Evolutionary conservation across 2,888 invertebrate genomes (phyloP), one percentile per base, ranked within the genome.

Genomic region (Andricus curvator): DNA sequence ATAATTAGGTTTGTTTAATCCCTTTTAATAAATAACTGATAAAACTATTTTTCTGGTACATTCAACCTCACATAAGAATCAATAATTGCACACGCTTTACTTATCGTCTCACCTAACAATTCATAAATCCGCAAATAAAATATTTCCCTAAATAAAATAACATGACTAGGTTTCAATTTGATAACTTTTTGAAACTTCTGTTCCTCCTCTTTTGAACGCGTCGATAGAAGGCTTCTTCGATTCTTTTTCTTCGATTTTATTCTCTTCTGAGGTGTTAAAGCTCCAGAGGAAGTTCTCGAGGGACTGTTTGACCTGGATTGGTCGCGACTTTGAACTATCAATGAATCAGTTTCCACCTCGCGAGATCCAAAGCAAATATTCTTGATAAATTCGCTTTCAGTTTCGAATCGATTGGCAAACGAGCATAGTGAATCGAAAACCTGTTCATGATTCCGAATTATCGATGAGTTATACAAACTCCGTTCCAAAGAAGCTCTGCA

Each of bases 351-450:
- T 56, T 76, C 41, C 5, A 11, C 13, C 15, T 22, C 22, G 20
- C 62, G 13, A 22, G n/a, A 62, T 44, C 37, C 62, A 17, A 79
- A 22, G 67, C 84, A 87, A 25, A 80, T 79, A 0, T 4, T 22
- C 9, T 64, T 82, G 0, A 86, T 78, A 3, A 67, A 77, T 22
- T 88, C 81, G 11, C 85, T 86, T 62, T 89, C 89, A 0, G 6
- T n/a, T 17, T 90, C 89, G 44, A 91, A 90, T 33, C 64, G 76
- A 78, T 90, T 87, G 0, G 81, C 78, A n/a, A 89, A 88, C 0
- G 81, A 65, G 20, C 88, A 87, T 0, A 90, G 41, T 6, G 87
- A 44, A 80, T 84, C 86, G n/a, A 88, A 88, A 0, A 86, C 87
- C 25, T 20, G 37, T 20, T 33, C 74, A 11, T 74, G 41, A n/a